Conservation (phyloP, 37 sponge, comb jelly and placozoan species). For the Cladorhizidae sp. region DNA sequence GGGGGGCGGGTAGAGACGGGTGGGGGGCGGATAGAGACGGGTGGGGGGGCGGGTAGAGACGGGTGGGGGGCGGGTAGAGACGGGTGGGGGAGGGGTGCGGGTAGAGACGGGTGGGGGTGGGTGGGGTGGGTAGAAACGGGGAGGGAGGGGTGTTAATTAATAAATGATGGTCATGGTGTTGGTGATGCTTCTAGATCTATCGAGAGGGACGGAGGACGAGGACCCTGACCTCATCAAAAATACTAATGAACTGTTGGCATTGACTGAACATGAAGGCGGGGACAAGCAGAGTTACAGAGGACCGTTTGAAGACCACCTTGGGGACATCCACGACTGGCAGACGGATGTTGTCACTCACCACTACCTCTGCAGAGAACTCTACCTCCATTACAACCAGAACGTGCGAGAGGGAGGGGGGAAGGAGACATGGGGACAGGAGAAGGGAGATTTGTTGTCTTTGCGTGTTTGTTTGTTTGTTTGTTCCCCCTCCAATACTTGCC, state of each 20-base stretch:
- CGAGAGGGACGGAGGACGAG: not conserved
- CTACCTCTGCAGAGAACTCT: slow-evolving; percentile 68
- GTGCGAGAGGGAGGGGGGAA: slow-evolving; percentile 14
- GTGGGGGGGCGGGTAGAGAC: too few relatives aligned
- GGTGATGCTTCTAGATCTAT: not conserved
- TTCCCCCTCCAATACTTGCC: not conserved
- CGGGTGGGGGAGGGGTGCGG: too few relatives aligned
- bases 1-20: too few relatives aligned
- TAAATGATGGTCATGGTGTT: too few relatives aligned
- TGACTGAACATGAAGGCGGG: slow-evolving; percentile 22
- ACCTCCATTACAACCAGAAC: slow-evolving; percentile 68
- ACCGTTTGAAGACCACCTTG: slow-evolving; percentile 72
- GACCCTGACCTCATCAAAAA: slow-evolving; percentile 12
- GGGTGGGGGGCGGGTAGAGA: too few relatives aligned
- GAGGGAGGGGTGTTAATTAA: too few relatives aligned
- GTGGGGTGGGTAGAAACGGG: too few relatives aligned
- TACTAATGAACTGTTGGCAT: slow-evolving; percentile 11
- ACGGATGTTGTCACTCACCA: slow-evolving; percentile 30
- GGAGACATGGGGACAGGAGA: not conserved
- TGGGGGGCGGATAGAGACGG: too few relatives aligned
- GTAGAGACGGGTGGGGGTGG: too few relatives aligned
- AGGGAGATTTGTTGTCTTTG: not conserved
- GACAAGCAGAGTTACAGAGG: slow-evolving; percentile 16
- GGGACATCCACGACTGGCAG: slow-evolving; percentile 73
- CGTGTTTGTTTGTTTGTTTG: not conserved